Percentiles rank a stretch among this genome's conserved stretches.
Evolutionary conservation across 1,140 invertebrate species (phyloP).

Genomic region (Zaprionus tsacasi): DNA sequence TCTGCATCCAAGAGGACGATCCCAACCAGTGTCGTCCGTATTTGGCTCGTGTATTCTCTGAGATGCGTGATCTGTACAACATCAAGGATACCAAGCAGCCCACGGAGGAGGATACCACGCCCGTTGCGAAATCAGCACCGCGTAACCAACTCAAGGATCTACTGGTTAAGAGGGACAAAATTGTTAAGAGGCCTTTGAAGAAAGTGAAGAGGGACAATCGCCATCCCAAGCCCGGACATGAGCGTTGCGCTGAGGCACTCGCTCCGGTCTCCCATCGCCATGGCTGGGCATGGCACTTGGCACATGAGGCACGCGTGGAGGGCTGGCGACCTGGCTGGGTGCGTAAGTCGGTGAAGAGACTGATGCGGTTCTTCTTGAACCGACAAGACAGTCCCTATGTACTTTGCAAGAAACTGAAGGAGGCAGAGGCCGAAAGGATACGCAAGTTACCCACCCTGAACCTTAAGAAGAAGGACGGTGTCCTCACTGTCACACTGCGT

Average conservation of each 20-base stretch:
- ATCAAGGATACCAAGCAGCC: conserved; percentile 45
- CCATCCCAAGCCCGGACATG: conserved; percentile 36
- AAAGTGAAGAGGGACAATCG: not conserved
- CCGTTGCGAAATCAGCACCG: not conserved
- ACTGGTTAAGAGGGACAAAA: not conserved
- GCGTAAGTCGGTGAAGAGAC: conserved; percentile 47
- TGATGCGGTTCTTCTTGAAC: conserved; percentile 72
- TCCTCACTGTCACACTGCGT: conserved; percentile 66
- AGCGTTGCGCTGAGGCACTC: conserved; percentile 38
- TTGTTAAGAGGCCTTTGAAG: not conserved
- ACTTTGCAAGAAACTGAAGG: conserved; percentile 16
- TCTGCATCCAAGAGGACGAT: conserved; percentile 25
- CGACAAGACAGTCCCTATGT: conserved; percentile 12
- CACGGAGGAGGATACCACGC: not conserved
- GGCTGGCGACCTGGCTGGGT: conserved; percentile 76
- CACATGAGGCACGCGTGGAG: conserved; percentile 25
- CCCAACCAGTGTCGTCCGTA: conserved; percentile 53
- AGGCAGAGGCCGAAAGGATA: not conserved
- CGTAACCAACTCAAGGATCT: too few species aligned
- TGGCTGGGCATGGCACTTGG: conserved; percentile 71
- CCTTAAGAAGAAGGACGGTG: conserved; percentile 64
- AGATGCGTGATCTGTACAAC: conserved; percentile 60
- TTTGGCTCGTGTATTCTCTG: conserved; percentile 65
- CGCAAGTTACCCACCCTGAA: conserved; percentile 51
- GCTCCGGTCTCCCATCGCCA: conserved; percentile 51